Percentiles rank a stretch among this genome's conserved stretches.
These are phyloP conservation scores for Chaetodon trifascialis DNA, from an alignment of 2,113 vertebrate species.

Conservation along the genomic window DNA sequence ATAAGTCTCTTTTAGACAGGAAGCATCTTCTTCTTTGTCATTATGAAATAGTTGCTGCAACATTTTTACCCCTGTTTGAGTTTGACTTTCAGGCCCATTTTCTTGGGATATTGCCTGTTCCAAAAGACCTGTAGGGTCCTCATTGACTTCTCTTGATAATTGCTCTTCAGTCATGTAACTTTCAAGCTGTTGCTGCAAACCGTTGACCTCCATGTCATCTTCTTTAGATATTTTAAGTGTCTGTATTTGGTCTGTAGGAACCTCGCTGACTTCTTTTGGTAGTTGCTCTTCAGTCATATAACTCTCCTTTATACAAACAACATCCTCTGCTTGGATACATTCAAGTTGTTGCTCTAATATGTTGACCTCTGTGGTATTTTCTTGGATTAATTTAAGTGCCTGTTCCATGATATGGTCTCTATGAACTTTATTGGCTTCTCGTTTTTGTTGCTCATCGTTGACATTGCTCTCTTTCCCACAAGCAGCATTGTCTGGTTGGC, in stretches of 20 bases:
- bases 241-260: not conserved
- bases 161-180: slow-evolving; percentile 9
- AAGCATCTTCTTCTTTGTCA: not conserved
- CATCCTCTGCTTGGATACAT: slow-evolving; percentile 29
- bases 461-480: slow-evolving; percentile 4
- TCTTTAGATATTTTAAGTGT: not conserved
- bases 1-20: not conserved
- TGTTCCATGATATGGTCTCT: not conserved
- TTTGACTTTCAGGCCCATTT: not conserved
- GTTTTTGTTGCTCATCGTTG: slow-evolving; percentile 14
- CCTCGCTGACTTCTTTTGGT: not conserved
- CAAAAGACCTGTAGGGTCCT: not conserved
- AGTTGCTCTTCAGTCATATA: not conserved
- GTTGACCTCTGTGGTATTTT: slow-evolving; percentile 3
- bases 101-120: slow-evolving; percentile 16
- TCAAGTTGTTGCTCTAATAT: slow-evolving; percentile 22
- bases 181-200: slow-evolving; percentile 8
- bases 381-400: not conserved
- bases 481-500: not conserved
- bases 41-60: slow-evolving; percentile 5
- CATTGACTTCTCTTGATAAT: slow-evolving; percentile 1
- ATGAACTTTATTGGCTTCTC: not conserved
- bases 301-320: slow-evolving; percentile 7
- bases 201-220: not conserved
- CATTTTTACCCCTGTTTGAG: slow-evolving; percentile 6